A percentile compares a stretch with the other conserved stretches of the same genome.
Evolutionary conservation across 1,140 invertebrate species (phyloP).

Genomic region (Pogonognathellus flavescens): DNA sequence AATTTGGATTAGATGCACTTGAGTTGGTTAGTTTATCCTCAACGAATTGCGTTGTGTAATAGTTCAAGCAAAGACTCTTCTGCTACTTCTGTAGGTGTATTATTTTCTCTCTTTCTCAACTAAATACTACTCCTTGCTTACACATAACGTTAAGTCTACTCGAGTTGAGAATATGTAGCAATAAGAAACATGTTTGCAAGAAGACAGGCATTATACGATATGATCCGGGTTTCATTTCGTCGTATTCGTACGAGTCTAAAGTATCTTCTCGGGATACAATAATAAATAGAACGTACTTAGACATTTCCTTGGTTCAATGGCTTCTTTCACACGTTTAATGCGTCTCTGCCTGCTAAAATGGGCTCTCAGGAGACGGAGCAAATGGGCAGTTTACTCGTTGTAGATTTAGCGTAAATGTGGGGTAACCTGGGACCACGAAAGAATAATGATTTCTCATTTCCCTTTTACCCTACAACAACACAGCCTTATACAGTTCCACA

Average conservation of each 20-base stretch:
- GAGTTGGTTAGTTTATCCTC: constrained; percentile 42
- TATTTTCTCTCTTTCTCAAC: too few relatives aligned
- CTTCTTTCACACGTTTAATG: constrained; percentile 50
- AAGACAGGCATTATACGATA: background rate
- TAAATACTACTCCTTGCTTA: too few relatives aligned
- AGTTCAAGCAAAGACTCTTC: too few relatives aligned
- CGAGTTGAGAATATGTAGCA: background rate
- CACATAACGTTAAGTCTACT: background rate
- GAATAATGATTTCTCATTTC: constrained; percentile 47
- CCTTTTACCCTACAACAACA: constrained; percentile 1
- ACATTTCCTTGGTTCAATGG: constrained; percentile 47
- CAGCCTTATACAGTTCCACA: background rate
- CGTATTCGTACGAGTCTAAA: constrained; percentile 7
- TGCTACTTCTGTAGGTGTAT: too few relatives aligned
- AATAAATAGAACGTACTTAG: constrained; percentile 48
- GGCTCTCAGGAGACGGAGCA: constrained; percentile 39
- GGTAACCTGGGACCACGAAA: constrained; percentile 47
- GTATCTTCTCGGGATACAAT: constrained; percentile 44
- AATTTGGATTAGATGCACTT: constrained; percentile 40
- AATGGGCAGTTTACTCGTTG: constrained; percentile 45
- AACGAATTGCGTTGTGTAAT: background rate
- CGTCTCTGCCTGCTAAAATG: constrained; percentile 36
- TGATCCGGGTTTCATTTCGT: constrained; percentile 26
- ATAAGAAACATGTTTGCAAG: constrained; percentile 10
- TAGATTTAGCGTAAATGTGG: constrained; percentile 47